These are phyloP conservation scores for Luscinia luscinia DNA, from an alignment of 2,797 vertebrate genomes.

Conservation along the genomic window DNA sequence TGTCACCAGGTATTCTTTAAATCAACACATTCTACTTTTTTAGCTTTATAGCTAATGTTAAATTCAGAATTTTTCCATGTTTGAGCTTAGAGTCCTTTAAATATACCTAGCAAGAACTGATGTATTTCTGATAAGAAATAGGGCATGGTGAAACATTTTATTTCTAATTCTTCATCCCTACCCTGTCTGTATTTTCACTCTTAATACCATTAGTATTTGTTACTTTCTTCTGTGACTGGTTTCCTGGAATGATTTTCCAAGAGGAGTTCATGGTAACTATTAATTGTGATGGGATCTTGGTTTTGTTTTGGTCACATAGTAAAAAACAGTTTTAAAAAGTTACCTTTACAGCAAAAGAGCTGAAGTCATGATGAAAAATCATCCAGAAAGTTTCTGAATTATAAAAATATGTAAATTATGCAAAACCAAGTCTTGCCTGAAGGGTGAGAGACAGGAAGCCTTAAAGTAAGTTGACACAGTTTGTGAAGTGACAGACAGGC, in stretches of 20 bases:
- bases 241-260: background rate
- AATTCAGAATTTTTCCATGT: slow-evolving; percentile 13
- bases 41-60: background rate
- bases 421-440: slow-evolving; percentile 14
- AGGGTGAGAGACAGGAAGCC: slow-evolving; percentile 39
- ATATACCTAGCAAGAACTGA: background rate
- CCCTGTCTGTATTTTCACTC: background rate
- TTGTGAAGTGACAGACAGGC: slow-evolving; percentile 16
- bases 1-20: background rate
- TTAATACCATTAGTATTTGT: background rate
- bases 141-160: background rate
- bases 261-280: background rate
- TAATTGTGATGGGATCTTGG: background rate
- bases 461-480: background rate
- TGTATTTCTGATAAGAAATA: background rate
- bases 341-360: background rate
- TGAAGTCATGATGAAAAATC: background rate
- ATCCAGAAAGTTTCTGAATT: slow-evolving; percentile 7
- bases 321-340: background rate
- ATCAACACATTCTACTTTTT: background rate
- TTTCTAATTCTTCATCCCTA: background rate
- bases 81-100: background rate
- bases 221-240: background rate
- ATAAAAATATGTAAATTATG: background rate
- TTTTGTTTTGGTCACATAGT: background rate